Evolutionary conservation across 1,140 invertebrate species (phyloP).

Genomic region (Drosophila ficusphila): DNA sequence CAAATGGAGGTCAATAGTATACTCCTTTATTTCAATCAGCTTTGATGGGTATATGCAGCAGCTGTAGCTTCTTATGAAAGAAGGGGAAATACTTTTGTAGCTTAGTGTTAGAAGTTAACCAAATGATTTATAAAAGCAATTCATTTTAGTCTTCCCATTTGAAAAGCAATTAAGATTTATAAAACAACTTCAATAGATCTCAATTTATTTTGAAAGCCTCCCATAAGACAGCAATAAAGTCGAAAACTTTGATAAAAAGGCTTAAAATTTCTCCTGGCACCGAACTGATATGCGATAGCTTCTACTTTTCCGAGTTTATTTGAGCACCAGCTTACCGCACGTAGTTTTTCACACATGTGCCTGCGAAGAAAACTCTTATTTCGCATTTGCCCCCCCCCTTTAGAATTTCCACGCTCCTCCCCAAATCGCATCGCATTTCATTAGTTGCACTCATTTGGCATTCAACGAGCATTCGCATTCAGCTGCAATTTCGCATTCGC

Average conservation of each 20-base stretch:
- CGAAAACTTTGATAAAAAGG: background rate
- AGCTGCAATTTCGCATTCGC: slow-evolving; percentile 71
- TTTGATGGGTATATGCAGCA: background rate
- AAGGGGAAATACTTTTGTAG: too few species aligned
- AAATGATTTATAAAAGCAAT: too few species aligned
- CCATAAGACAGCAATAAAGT: background rate
- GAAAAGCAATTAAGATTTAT: too few species aligned
- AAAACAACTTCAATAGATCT: too few species aligned
- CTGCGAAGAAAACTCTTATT: background rate
- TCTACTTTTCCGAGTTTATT: background rate
- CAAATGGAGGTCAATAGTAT: slow-evolving; percentile 1
- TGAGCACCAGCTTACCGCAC: slow-evolving; percentile 4
- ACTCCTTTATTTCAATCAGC: slow-evolving; percentile 10
- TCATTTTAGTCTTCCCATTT: too few species aligned
- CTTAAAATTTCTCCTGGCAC: background rate
- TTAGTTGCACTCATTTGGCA: slow-evolving; percentile 76
- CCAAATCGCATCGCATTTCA: slow-evolving; percentile 64
- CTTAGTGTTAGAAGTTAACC: too few species aligned
- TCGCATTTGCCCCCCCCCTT: background rate
- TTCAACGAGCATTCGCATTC: slow-evolving; percentile 70
- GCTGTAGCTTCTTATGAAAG: too few species aligned
- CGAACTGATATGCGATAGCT: slow-evolving; percentile 3
- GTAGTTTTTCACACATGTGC: slow-evolving; percentile 12
- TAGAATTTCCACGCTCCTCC: slow-evolving; percentile 6
- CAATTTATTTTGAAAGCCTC: background rate